These are phyloP conservation scores for Orbicella faveolata DNA, from an alignment of 64 coral and sea anemone species.

Conservation along the genomic window DNA sequence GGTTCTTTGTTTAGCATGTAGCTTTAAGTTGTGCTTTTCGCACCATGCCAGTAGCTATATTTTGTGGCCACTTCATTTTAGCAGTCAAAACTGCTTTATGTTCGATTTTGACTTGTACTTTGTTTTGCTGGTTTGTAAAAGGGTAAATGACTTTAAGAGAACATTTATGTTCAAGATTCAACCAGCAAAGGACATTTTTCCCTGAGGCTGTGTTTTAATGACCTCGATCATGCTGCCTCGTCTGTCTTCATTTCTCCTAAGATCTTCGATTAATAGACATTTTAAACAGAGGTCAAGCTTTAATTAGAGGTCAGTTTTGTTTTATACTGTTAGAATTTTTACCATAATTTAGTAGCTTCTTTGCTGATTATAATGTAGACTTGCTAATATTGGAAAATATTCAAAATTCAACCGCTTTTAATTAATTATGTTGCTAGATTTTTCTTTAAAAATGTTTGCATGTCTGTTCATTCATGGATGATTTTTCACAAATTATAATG, in stretches of 20 bases:
- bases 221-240: not conserved
- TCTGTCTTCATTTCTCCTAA: not conserved
- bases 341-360: not conserved
- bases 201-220: constrained; percentile 1
- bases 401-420: not conserved
- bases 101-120: not conserved
- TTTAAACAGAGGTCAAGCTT: not conserved
- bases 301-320: not conserved
- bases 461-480: not conserved
- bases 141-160: not conserved
- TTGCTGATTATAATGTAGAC: not conserved
- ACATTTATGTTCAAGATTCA: not conserved
- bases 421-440: not conserved
- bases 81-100: not conserved
- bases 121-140: not conserved
- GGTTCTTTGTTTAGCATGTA: not conserved
- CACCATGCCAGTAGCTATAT: not conserved
- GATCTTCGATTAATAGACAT: not conserved
- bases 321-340: not conserved
- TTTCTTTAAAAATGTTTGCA: not conserved
- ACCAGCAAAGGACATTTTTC: not conserved
- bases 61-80: not conserved
- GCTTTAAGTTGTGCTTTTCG: not conserved
- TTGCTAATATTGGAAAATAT: not conserved
- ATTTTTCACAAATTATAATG: not conserved